Base-by-base conservation (phyloP, 37 sponge, comb jelly and placozoan genomes). In the Geodia barretti region DNA sequence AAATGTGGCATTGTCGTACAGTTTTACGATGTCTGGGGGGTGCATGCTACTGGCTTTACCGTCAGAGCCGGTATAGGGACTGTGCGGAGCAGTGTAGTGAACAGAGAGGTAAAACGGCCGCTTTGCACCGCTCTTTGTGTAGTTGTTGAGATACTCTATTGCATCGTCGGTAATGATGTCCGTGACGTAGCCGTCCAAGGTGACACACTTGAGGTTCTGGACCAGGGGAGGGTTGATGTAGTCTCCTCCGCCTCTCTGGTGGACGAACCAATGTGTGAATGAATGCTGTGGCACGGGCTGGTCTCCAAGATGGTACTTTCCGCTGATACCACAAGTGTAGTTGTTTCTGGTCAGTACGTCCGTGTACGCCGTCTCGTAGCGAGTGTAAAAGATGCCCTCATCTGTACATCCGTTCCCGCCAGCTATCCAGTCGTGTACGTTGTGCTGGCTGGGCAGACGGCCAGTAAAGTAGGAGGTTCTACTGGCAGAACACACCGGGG, bases 401-500 rank as follows among this genome's bases (percentile, higher is more conserved):
- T 81, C 76, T 31, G 11, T 75, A 36, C 91, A 90, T 1, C 91
- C 91, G 37, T 90, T 90, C 23, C 91, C 91, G 21, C 82, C 87
- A 11, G 58, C 37, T 25, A 90, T 78, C 91, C 91, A 90, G 80
- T 90, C 91, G 33, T 90, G 91, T 1, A 90, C 87, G 17, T 87
- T 86, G 38, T 85, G 78, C 63, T 90, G 91, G 42, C 91, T 90
- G 1, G 91, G 91, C 21, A 84, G 68, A 26, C 84, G 84, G 23
- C 91, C 91, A 7, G 91, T 91, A 37, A 91, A 82, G 77, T 82
- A 82, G 31, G 78, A 64, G 8, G 91, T 74, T 1, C 91, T 35
- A 63, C 91, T 91, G 1, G 91, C 88, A 14, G 91, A 91, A 73
- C 91, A 91, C 21, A 91, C 91, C 2, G 87, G 91, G 29, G 91